Percentiles rank a stretch among this genome's conserved stretches.
These are phyloP conservation scores for Theristicus caerulescens DNA, from an alignment of 2,113 vertebrate genomes.

Conservation along the genomic window DNA sequence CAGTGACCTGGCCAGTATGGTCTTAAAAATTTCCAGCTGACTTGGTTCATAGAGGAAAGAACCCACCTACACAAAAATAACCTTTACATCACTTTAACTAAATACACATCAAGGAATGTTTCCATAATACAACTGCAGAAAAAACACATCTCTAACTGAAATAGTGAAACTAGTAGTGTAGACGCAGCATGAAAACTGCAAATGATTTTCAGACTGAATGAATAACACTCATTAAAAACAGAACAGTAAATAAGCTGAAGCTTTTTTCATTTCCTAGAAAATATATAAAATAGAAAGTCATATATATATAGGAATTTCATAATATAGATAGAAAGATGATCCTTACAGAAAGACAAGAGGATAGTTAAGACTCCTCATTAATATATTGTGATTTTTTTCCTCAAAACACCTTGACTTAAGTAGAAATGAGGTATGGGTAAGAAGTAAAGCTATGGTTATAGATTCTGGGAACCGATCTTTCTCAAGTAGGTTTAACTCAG, in stretches of 20 bases:
- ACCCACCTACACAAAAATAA: not conserved
- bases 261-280: not conserved
- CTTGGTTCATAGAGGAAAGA: not conserved
- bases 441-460: not conserved
- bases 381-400: not conserved
- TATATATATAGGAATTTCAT: not conserved
- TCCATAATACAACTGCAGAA: not conserved
- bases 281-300: not conserved
- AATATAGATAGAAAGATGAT: not conserved
- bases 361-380: not conserved
- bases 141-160: not conserved
- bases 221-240: not conserved
- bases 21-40: not conserved
- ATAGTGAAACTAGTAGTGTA: not conserved
- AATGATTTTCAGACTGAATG: not conserved
- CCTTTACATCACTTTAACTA: not conserved
- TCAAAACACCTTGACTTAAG: not conserved
- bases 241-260: not conserved
- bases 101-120: not conserved
- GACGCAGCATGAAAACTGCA: not conserved
- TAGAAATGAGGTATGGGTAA: not conserved
- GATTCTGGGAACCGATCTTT: slow-evolving; percentile 6
- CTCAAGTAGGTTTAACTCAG: not conserved
- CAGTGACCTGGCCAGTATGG: not conserved
- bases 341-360: not conserved